phyloP scores from a whole-genome alignment of 2,888 invertebrate genomes.

The Agriopis aurantiaria region DNA sequence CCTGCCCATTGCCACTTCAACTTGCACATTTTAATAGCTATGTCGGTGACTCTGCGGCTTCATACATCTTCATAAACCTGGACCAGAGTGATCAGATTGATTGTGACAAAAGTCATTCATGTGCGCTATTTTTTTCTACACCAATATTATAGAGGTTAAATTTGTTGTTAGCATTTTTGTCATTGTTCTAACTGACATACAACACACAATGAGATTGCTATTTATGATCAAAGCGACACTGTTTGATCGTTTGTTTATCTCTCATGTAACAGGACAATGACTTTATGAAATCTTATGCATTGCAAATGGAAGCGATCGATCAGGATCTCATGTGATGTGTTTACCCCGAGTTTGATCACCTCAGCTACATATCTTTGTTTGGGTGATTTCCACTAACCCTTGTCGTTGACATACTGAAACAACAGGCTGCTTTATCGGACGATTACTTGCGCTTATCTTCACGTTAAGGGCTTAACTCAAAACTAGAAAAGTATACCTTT shows the following conservation, averaged over 20 bases:
- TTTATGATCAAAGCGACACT: conserved; percentile 55
- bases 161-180: conserved; percentile 44
- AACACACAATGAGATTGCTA: conserved; percentile 53
- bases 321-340: conserved; percentile 24
- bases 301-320: conserved; percentile 33
- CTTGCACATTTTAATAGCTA: too few species aligned
- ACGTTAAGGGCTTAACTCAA: not conserved
- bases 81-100: too few species aligned
- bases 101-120: too few species aligned
- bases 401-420: conserved; percentile 12
- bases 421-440: conserved; percentile 24
- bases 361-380: conserved; percentile 6
- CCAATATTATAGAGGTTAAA: too few species aligned
- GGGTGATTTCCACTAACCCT: conserved; percentile 11
- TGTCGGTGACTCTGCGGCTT: too few species aligned
- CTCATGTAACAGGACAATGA: conserved; percentile 63
- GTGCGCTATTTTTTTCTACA: too few species aligned
- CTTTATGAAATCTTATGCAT: conserved; percentile 52
- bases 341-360: conserved; percentile 19
- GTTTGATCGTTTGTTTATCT: conserved; percentile 56
- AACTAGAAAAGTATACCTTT: too few species aligned
- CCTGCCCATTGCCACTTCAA: too few species aligned
- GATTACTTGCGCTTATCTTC: conserved; percentile 18
- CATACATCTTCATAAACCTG: too few species aligned
- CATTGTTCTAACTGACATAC: conserved; percentile 16